These are phyloP conservation scores for Mastomys natalensis DNA, from an alignment of 2,113 vertebrate species.

Conservation along the genomic window DNA sequence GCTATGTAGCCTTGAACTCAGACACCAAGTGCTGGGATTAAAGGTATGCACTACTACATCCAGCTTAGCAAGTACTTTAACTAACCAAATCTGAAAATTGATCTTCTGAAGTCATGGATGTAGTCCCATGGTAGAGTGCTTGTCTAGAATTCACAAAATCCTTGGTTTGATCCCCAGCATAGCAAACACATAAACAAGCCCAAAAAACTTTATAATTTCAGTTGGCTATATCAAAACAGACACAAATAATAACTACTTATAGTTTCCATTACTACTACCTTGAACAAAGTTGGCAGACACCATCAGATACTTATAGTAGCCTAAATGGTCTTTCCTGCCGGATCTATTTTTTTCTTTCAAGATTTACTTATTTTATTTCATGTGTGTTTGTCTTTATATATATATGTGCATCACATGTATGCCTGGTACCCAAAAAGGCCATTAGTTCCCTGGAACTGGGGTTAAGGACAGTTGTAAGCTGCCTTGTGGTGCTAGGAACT, in stretches of 20 bases:
- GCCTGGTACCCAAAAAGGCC: not conserved
- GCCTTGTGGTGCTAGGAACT: not conserved
- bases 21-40: not conserved
- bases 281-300: not conserved
- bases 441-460: not conserved
- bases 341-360: not conserved
- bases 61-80: not conserved
- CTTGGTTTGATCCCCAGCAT: not conserved
- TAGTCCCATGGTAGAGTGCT: not conserved
- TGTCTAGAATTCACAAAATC: not conserved
- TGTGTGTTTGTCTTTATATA: not conserved
- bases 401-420: not conserved
- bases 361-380: not conserved
- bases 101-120: not conserved
- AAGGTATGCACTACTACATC: not conserved
- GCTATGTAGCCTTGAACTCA: not conserved
- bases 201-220: not conserved
- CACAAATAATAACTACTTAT: constrained; percentile 33
- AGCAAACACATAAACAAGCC: not conserved
- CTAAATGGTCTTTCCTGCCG: not conserved
- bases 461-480: not conserved
- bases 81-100: constrained; percentile 44
- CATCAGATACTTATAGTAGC: not conserved
- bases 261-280: not conserved
- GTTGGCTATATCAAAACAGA: not conserved